A percentile compares a stretch with the other conserved stretches of the same genome.
These are phyloP conservation scores for Prunella himalayana DNA, from an alignment of 2,113 vertebrate species.

Conservation along the genomic window DNA sequence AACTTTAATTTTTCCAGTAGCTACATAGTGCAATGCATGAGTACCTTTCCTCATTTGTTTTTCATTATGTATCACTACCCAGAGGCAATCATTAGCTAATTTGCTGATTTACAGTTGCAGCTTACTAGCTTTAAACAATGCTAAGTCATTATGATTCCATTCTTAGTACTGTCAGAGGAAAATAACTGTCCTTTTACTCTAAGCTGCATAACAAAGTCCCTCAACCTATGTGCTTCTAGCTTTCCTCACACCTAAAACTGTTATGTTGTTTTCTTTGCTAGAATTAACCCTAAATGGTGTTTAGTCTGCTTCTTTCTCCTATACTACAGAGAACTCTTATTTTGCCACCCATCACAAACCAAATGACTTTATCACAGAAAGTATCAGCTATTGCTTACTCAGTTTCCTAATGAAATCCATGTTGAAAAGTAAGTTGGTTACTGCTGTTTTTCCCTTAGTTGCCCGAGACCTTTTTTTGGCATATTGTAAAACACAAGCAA, in stretches of 20 bases:
- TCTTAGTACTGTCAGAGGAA: neutral
- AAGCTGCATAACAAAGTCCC: neutral
- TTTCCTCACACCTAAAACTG: conserved; percentile 18
- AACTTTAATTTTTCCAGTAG: conserved; percentile 64
- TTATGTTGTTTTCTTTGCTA: neutral
- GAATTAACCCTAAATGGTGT: conserved; percentile 8
- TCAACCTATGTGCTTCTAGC: neutral
- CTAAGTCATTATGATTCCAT: conserved; percentile 27
- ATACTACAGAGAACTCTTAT: neutral
- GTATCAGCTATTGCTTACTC: neutral
- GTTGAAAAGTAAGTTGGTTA: conserved; percentile 2
- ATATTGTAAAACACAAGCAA: neutral
- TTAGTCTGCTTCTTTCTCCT: conserved; percentile 8
- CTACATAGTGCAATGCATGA: conserved; percentile 53
- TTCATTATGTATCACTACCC: conserved; percentile 60
- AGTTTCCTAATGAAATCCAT: neutral
- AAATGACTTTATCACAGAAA: neutral
- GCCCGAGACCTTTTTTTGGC: neutral
- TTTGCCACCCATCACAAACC: neutral
- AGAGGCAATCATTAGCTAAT: conserved; percentile 71
- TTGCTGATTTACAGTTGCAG: conserved; percentile 63
- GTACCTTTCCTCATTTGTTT: conserved; percentile 66
- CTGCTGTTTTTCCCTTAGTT: neutral
- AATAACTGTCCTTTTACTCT: conserved; percentile 20
- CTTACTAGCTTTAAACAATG: conserved; percentile 67